Base-by-base conservation (phyloP, 1,140 invertebrate species). In the Sitobion miscanthi region DNA sequence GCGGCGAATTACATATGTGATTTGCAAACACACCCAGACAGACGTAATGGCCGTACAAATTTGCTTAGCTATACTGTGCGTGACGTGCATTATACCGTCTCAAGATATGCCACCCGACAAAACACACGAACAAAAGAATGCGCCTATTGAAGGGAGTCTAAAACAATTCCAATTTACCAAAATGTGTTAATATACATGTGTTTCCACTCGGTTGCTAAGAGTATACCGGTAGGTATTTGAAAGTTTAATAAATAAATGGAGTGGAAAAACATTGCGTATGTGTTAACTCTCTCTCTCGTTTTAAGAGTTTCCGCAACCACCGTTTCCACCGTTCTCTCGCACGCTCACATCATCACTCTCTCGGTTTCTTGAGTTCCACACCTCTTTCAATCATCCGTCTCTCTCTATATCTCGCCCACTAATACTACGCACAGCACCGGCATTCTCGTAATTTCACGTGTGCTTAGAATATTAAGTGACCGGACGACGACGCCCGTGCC, bases 161-260 rank as follows among this genome's bases (percentile, higher is more conserved):
- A 47, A 87, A 87, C 85, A 87, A 87, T 87, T 87, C 14, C 86
- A 87, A 87, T 87, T 87, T 87, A 49, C 30, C 25, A 47, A 49
- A 87, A 87, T n/a, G 86, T 49, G 86, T 87, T 87, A 87, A 87
- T 87, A 87, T 87, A 87, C 86, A 47, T 49, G 86, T 47, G 49
- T 54, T 89, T 89, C 49, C 52, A 38, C 23, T 57, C 87, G 42
- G 11, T 35, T 47, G 47, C n/a, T 30, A 49, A 30, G 30, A 89
- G 87, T 11, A 35, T 35, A n/a, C 62, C n/a, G 62, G 30, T 77
- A 77, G 30, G 87, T 57, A 57, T 89, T 89, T 21, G 90, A 91
- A 91, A 45, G 90, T 91, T 47, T 62, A 45, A 69, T 45, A 91
- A 91, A 69, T 69, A 91, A 91, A 91, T 91, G 57, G 57, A 91